Conservation (phyloP, 2,888 invertebrate species). For the Galeopsomyia nigrocyanea region DNA sequence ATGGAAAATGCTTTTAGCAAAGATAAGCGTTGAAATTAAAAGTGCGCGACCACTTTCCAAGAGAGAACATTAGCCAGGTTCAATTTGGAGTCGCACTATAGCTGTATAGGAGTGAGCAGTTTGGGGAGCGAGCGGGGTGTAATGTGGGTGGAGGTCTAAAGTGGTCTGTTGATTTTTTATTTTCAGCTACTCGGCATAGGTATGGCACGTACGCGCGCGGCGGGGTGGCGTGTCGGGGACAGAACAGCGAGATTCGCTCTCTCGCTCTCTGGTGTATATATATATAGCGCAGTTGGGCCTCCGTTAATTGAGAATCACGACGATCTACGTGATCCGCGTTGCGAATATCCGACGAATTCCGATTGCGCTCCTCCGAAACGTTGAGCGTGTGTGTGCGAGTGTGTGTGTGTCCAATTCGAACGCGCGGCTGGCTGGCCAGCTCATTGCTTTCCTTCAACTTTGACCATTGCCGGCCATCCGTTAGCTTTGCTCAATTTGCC, state of each 20-base stretch:
- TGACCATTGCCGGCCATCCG: slow-evolving; percentile 15
- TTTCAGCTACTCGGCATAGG: slow-evolving; percentile 38
- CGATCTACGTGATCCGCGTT: slow-evolving; percentile 58
- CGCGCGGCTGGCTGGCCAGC: background rate
- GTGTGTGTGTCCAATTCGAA: background rate
- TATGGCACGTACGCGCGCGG: too few relatives aligned
- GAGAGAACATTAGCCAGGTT: too few relatives aligned
- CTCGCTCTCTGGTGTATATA: slow-evolving; percentile 39
- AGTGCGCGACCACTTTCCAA: too few relatives aligned
- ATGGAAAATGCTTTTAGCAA: too few relatives aligned
- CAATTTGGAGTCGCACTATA: too few relatives aligned
- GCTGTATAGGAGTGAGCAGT: too few relatives aligned
- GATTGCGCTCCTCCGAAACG: slow-evolving; percentile 46
- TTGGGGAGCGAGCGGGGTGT: slow-evolving; percentile 27
- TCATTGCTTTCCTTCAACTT: slow-evolving; percentile 31
- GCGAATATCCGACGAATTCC: slow-evolving; percentile 52
- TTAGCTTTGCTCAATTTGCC: slow-evolving; percentile 28
- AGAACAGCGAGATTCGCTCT: slow-evolving; percentile 23
- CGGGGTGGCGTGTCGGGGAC: too few relatives aligned
- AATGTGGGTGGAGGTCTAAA: slow-evolving; percentile 44
- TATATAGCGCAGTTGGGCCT: slow-evolving; percentile 37
- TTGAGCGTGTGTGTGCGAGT: slow-evolving; percentile 4
- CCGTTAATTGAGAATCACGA: slow-evolving; percentile 62
- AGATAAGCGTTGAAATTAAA: too few relatives aligned
- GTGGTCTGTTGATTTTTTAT: slow-evolving; percentile 55